phyloP scores from a whole-genome alignment of 2,888 invertebrate genomes.

The Odontothrips loti region DNA sequence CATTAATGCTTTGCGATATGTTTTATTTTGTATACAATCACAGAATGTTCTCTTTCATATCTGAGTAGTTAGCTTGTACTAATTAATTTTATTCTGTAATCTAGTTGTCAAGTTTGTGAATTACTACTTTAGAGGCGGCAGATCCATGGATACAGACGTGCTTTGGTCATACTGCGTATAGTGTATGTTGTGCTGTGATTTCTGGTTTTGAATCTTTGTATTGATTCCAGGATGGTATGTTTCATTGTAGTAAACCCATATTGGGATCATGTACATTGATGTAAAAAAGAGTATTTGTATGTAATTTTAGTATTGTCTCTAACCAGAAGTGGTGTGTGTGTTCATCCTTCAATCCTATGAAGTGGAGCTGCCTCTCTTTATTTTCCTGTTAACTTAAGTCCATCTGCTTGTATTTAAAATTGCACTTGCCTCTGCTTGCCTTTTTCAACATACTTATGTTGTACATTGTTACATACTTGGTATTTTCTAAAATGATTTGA shows the following conservation, averaged over 20 bases:
- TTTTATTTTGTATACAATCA: background rate
- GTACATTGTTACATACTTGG: background rate
- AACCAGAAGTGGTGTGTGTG: background rate
- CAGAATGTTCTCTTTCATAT: background rate
- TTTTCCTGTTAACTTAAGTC: background rate
- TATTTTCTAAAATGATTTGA: too few species aligned
- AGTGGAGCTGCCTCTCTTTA: background rate
- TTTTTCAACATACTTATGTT: background rate
- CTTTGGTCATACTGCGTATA: background rate
- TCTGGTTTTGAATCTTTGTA: background rate
- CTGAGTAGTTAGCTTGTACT: background rate
- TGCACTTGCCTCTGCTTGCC: background rate
- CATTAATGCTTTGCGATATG: background rate
- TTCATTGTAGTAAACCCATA: background rate
- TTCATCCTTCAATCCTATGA: background rate
- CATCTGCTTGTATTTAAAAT: background rate
- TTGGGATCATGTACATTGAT: background rate
- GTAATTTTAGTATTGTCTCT: background rate
- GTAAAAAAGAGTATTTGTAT: background rate
- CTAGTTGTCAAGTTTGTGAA: background rate
- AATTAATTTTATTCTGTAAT: background rate
- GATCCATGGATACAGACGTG: background rate
- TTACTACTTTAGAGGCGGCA: background rate
- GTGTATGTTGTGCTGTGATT: constrained; percentile 8
- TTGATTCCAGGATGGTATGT: background rate